Percentiles rank a stretch among this genome's conserved stretches.
Evolutionary conservation across 2,888 invertebrate species (phyloP).

Genomic region (Polyploca ridens): DNA sequence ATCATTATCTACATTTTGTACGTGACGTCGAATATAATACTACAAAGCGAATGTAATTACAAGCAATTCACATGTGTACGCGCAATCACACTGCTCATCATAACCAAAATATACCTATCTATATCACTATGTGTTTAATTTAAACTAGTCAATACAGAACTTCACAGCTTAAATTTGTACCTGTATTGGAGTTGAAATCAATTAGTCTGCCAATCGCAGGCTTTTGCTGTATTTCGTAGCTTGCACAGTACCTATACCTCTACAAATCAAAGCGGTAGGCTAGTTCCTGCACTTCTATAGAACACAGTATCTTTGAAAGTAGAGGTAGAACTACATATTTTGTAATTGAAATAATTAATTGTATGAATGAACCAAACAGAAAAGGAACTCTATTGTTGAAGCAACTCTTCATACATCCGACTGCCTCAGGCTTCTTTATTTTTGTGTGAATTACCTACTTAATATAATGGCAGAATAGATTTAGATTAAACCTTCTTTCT

Average conservation of each 20-base stretch:
- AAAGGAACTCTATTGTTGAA: no score
- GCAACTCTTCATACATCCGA: no score
- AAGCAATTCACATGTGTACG: background rate
- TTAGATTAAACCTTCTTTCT: no score
- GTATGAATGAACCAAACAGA: no score
- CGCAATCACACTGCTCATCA: background rate
- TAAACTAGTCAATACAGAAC: background rate
- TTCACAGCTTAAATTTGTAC: constrained; percentile 39
- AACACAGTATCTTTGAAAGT: background rate
- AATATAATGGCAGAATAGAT: no score
- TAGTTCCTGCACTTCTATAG: background rate
- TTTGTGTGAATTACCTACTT: no score
- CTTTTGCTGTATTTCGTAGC: constrained; percentile 15
- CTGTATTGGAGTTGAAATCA: constrained; percentile 56
- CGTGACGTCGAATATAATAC: background rate
- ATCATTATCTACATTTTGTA: background rate
- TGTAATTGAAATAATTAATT: no score
- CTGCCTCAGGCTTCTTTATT: no score
- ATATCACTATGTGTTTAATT: background rate
- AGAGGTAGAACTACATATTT: background rate
- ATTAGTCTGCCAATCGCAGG: constrained; percentile 62
- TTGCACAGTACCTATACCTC: constrained; percentile 19
- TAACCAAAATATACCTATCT: background rate
- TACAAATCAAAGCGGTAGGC: constrained; percentile 30
- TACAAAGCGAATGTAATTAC: constrained; percentile 4